These are phyloP conservation scores for Apis florea DNA, from an alignment of 1,140 invertebrate species.

Conservation along the genomic window DNA sequence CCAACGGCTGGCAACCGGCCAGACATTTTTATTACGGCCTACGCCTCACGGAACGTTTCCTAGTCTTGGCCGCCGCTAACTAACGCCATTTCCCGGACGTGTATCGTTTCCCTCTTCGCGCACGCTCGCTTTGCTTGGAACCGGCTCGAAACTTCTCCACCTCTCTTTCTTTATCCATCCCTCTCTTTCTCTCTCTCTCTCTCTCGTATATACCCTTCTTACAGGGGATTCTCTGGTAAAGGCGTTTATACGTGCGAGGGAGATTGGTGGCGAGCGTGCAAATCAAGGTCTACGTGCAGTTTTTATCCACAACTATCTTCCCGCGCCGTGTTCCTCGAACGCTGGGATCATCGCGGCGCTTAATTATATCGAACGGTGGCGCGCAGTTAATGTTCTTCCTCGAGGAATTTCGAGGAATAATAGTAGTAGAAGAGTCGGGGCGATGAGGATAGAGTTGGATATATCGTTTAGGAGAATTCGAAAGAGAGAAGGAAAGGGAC, in stretches of 20 bases:
- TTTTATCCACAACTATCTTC: conserved; percentile 18
- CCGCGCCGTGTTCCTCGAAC: neutral
- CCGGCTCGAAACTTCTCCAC: neutral
- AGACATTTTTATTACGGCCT: conserved; percentile 66
- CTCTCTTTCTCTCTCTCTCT: neutral
- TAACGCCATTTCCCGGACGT: neutral
- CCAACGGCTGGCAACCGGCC: conserved; percentile 68
- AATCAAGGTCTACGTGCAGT: conserved; percentile 10
- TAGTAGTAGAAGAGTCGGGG: neutral
- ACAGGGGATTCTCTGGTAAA: neutral
- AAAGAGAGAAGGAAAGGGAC: too few relatives aligned
- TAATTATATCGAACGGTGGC: neutral
- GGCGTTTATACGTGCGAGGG: conserved; percentile 12
- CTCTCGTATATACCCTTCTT: neutral
- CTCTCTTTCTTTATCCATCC: neutral
- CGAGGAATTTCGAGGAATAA: neutral
- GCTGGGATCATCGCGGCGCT: neutral
- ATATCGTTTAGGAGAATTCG: too few relatives aligned
- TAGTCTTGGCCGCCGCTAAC: conserved; percentile 24
- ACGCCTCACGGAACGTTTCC: conserved; percentile 46
- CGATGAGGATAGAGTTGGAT: too few relatives aligned
- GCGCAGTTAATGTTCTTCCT: neutral
- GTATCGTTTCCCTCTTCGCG: neutral
- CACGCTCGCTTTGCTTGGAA: conserved; percentile 38
- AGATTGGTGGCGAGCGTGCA: neutral